Percentiles rank a stretch among this genome's conserved stretches.
Evolutionary conservation across 2,888 invertebrate genomes (phyloP).

Genomic region (Lissocephala sabroskyi): DNA sequence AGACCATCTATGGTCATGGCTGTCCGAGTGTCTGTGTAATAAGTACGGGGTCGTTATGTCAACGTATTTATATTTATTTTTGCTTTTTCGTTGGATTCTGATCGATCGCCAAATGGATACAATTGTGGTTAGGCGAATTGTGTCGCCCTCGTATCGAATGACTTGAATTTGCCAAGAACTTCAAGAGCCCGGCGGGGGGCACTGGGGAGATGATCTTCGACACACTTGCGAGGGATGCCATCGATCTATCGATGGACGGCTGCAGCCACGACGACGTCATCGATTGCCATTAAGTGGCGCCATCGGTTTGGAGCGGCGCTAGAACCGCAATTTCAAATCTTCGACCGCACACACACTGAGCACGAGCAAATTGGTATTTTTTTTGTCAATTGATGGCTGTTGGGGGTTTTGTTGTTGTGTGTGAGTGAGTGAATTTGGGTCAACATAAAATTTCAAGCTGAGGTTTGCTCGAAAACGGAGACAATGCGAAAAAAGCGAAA

Average conservation of each 20-base stretch:
- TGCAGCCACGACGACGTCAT: neutral
- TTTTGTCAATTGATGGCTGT: constrained; percentile 52
- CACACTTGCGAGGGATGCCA: too few species aligned
- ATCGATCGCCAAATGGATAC: too few species aligned
- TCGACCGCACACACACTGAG: constrained; percentile 2
- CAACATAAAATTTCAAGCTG: constrained; percentile 52
- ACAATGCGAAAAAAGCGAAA: constrained; percentile 2
- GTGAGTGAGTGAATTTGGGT: constrained; percentile 44
- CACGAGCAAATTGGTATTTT: constrained; percentile 32
- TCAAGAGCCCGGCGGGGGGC: too few species aligned
- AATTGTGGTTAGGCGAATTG: too few species aligned
- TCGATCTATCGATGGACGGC: too few species aligned
- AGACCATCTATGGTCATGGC: constrained; percentile 46
- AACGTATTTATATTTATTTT: too few species aligned
- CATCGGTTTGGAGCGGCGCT: too few species aligned
- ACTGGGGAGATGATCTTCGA: too few species aligned
- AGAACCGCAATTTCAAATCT: constrained; percentile 1
- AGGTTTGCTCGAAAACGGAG: constrained; percentile 33
- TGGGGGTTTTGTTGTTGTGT: constrained; percentile 11
- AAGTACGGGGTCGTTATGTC: constrained; percentile 58
- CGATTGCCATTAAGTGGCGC: constrained; percentile 1
- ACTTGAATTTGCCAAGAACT: too few species aligned
- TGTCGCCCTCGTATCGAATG: too few species aligned
- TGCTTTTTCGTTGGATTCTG: too few species aligned
- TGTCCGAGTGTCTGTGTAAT: constrained; percentile 17